Conservation (phyloP, 2,797 vertebrate species). For the Gymnothorax reevesii region DNA sequence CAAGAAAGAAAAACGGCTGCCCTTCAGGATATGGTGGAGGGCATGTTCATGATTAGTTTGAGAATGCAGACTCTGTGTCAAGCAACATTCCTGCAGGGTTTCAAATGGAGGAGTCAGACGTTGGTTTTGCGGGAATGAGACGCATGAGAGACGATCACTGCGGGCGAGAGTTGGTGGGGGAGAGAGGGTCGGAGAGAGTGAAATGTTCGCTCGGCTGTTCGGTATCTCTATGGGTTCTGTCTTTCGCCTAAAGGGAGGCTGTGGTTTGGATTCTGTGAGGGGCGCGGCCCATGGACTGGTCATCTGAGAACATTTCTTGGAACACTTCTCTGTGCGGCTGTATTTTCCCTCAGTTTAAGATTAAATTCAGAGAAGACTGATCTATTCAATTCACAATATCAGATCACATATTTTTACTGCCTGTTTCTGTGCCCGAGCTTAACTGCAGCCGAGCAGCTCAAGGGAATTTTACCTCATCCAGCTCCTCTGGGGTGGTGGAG, state of each 20-base stretch:
- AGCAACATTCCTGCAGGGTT: neutral
- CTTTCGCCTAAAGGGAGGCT: neutral
- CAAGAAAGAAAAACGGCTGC: neutral
- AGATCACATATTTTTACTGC: neutral
- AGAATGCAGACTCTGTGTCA: neutral
- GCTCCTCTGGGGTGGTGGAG: neutral
- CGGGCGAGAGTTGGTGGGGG: too few species aligned
- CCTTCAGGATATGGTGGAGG: neutral
- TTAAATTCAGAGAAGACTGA: neutral
- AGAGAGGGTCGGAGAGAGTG: neutral
- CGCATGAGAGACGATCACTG: neutral
- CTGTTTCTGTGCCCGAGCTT: neutral
- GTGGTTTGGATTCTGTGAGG: neutral
- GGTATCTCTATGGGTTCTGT: neutral
- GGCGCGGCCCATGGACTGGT: neutral
- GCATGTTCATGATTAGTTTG: neutral
- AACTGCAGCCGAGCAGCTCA: neutral
- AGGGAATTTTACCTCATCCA: neutral
- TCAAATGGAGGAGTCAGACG: neutral
- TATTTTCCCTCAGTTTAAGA: neutral
- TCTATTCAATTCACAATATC: neutral
- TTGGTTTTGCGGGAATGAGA: neutral
- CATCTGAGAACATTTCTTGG: neutral
- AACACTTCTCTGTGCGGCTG: neutral
- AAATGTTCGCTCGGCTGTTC: neutral